phyloP scores from a whole-genome alignment of 2,113 vertebrate species.

The Bambusicola thoracicus region DNA sequence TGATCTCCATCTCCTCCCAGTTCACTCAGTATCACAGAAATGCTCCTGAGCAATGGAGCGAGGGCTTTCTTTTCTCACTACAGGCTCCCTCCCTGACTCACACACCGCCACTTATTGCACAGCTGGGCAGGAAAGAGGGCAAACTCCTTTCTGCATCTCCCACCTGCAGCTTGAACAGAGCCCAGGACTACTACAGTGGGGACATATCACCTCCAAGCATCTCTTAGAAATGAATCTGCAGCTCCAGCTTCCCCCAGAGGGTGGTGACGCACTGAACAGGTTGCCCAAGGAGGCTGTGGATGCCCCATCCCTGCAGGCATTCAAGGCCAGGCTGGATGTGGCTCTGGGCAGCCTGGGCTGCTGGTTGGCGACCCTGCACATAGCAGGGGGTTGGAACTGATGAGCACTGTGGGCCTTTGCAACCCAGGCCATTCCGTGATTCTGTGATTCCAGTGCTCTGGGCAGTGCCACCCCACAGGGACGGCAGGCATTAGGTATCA shows the following conservation, averaged over 20 bases:
- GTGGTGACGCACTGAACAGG: too few species aligned
- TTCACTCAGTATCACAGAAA: not conserved
- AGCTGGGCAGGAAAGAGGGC: not conserved
- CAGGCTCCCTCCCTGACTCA: not conserved
- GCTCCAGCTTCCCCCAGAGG: not conserved
- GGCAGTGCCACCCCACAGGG: not conserved
- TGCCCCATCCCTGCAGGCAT: too few species aligned
- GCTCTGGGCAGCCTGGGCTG: too few species aligned
- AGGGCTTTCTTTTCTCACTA: rapidly evolving
- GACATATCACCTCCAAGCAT: not conserved
- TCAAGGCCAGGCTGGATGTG: too few species aligned
- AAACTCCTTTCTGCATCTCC: not conserved
- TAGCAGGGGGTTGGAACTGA: too few species aligned
- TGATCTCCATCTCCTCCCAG: not conserved
- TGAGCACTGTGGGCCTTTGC: too few species aligned
- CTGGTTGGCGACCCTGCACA: too few species aligned
- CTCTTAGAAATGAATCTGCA: not conserved
- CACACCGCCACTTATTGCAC: not conserved
- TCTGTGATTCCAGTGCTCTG: not conserved
- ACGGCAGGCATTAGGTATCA: not conserved
- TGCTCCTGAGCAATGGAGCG: rapidly evolving
- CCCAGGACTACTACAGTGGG: not conserved
- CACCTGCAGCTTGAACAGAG: not conserved
- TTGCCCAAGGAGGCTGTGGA: too few species aligned
- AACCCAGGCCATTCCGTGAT: too few species aligned